Evolutionary conservation across 2,888 invertebrate species (phyloP).

Genomic region (Agonum fuliginosum): DNA sequence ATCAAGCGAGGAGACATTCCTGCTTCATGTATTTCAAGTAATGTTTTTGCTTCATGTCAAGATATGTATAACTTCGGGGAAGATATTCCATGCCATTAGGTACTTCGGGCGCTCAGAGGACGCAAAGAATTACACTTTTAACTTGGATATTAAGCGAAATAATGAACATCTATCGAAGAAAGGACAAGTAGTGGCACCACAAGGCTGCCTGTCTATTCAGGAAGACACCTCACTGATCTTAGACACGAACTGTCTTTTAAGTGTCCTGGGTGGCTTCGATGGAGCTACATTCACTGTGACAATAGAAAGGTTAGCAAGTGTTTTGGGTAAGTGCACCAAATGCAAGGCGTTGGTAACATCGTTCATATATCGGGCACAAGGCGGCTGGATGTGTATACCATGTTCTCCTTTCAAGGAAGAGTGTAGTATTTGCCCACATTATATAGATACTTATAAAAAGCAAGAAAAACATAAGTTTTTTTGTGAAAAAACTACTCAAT

Average conservation of each 20-base stretch:
- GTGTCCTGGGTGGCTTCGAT: neutral
- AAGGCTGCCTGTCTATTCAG: no score
- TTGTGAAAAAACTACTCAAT: neutral
- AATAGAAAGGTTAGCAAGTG: neutral
- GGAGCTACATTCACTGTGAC: conserved; percentile 5
- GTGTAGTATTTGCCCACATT: neutral
- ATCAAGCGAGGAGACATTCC: neutral
- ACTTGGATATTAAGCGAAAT: neutral
- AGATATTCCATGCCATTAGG: conserved; percentile 16
- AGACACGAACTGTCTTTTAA: neutral
- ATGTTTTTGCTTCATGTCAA: conserved; percentile 20
- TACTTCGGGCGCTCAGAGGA: neutral
- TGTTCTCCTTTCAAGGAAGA: neutral
- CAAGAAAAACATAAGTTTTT: neutral
- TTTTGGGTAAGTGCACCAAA: neutral
- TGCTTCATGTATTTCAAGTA: conserved; percentile 3
- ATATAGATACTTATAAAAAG: neutral
- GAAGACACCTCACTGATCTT: neutral
- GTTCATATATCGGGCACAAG: neutral
- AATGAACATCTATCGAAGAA: neutral
- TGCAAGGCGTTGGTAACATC: neutral
- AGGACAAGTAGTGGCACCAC: neutral
- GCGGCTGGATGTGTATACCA: neutral
- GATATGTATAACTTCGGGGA: neutral
- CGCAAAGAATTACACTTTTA: conserved; percentile 1